Percentiles rank a stretch among this genome's conserved stretches.
phyloP scores from a whole-genome alignment of 2,888 invertebrate species.

The Lobophora halterata region DNA sequence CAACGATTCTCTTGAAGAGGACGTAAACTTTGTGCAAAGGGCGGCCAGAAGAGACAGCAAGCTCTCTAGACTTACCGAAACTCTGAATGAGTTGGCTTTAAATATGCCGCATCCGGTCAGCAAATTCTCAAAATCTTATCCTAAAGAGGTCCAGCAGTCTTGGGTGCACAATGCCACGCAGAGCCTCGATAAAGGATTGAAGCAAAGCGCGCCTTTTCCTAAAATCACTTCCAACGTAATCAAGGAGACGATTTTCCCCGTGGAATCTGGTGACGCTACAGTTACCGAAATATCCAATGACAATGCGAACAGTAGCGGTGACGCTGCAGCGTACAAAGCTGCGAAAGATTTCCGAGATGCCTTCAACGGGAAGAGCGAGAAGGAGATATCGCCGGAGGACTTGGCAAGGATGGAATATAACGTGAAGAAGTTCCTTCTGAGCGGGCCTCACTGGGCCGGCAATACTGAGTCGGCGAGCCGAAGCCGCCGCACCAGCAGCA shows the following conservation, averaged over 20 bases:
- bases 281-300: slow-evolving; percentile 61
- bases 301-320: slow-evolving; percentile 52
- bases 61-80: slow-evolving; percentile 63
- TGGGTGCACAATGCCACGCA: slow-evolving; percentile 51
- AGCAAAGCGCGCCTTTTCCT: slow-evolving; percentile 34
- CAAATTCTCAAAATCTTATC: slow-evolving; percentile 64
- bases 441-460: slow-evolving; percentile 74
- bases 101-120: slow-evolving; percentile 76
- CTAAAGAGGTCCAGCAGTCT: slow-evolving; percentile 52
- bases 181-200: slow-evolving; percentile 43
- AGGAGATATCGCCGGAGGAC: slow-evolving; percentile 77
- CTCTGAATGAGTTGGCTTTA: slow-evolving; percentile 67
- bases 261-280: slow-evolving; percentile 62
- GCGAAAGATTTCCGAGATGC: slow-evolving; percentile 51
- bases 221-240: slow-evolving; percentile 53
- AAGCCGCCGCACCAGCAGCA: slow-evolving; percentile 75
- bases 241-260: slow-evolving; percentile 72
- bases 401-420: slow-evolving; percentile 88
- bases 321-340: slow-evolving; percentile 45
- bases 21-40: slow-evolving; percentile 57
- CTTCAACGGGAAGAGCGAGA: slow-evolving; percentile 56
- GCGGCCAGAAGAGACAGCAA: slow-evolving; percentile 59
- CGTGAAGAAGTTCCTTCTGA: slow-evolving; percentile 87
- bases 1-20: slow-evolving; percentile 69
- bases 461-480: slow-evolving; percentile 51